Base-by-base conservation (phyloP, 2,797 vertebrate genomes). In the Pseudotriccus pelzelni region DNA sequence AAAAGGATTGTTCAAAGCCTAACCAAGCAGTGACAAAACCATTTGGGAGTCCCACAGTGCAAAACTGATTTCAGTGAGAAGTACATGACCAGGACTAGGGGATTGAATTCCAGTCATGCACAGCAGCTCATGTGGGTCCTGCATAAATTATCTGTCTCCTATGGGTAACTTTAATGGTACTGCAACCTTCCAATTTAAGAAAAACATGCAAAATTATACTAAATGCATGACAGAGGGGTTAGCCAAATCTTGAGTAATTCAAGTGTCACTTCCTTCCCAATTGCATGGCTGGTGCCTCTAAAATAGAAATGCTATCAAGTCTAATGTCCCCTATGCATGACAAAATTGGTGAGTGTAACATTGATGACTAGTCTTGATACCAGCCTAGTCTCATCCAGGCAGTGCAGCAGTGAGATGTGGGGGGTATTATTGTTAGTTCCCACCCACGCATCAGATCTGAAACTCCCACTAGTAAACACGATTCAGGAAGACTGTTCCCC, bases 381-480 rank as follows among this genome's bases (percentile, higher is more conserved):
- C n/a, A 91, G 66, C 55, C 58, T 24, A 17, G 55, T 18, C 21
- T 69, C 47, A 79, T 3, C 73, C 76, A 55, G 18, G 25, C 46
- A 58, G 50, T 4, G 9, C 70, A 81, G 43, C 74, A 62, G 37
- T 3, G 68, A 68, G 39, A 72, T 46, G 46, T 15, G n/a, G 46
- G 32, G n/a, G 21, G 25, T 76, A 14, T 63, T 91, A 67, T 55
- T 90, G 79, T 80, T 86, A 88, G 87, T 36, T 94, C 55, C 83
- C 60, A 78, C 68, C 83, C 53, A 87, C 2, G 0, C 37, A 76
- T 34, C 4, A 1, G 30, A 50, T 95, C 85, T 91, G 77, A 72
- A 91, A 91, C 79, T 76, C 85, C 89, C 83, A 88, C 91, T 41
- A 32, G 77, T 72, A 93, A 94, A 90, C 87, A 94, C 7, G 6